A percentile compares a stretch with the other conserved stretches of the same genome.
These are phyloP conservation scores for Myrmophylax atrothorax DNA, from an alignment of 2,113 vertebrate species.

Conservation along the genomic window DNA sequence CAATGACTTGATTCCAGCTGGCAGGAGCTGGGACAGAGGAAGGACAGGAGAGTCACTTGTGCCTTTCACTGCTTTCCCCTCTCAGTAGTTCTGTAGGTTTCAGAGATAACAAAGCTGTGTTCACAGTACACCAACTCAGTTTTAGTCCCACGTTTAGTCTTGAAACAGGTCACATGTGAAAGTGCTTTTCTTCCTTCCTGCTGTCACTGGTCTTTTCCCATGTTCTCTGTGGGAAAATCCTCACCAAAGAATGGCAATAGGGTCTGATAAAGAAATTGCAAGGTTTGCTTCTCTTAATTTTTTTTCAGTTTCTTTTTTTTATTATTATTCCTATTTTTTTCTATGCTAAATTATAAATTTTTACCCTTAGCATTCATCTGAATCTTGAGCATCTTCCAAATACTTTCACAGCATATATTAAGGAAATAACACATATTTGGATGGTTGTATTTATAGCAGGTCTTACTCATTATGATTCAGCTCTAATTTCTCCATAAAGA, in stretches of 20 bases:
- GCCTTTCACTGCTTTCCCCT: not conserved
- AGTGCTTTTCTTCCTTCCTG: not conserved
- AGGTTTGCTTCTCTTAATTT: not conserved
- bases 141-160: not conserved
- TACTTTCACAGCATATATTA: not conserved
- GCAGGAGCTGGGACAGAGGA: not conserved
- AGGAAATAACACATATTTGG: not conserved
- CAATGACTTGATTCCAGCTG: conserved; percentile 44
- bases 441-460: not conserved
- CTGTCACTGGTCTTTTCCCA: not conserved
- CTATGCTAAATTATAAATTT: not conserved
- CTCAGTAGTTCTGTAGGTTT: not conserved
- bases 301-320: not conserved
- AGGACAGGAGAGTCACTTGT: not conserved
- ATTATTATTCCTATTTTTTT: not conserved
- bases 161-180: not conserved
- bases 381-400: not conserved
- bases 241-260: not conserved
- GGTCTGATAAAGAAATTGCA: not conserved
- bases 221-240: not conserved
- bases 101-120: not conserved
- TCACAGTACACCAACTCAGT: not conserved
- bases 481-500: not conserved
- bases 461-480: not conserved
- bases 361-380: not conserved